These are phyloP conservation scores for Plagiodera versicolora DNA, from an alignment of 2,888 invertebrate genomes.

Conservation along the genomic window DNA sequence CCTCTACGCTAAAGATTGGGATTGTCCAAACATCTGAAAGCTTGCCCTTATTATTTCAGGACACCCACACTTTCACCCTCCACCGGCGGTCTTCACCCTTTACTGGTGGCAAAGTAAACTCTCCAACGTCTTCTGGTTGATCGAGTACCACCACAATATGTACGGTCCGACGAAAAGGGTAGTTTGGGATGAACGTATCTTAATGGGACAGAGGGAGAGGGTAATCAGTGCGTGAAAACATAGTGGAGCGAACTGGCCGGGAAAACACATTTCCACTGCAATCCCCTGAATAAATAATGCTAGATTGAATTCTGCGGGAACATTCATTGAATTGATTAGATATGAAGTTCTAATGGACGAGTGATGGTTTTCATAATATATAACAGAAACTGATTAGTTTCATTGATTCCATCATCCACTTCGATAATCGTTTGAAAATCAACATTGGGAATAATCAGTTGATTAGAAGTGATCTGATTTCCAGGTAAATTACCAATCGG, in stretches of 20 bases:
- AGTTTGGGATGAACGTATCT: neutral
- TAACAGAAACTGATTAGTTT: too few species aligned
- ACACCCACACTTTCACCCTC: neutral
- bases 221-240: slow-evolving; percentile 13
- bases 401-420: too few species aligned
- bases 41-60: neutral
- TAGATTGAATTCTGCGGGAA: neutral
- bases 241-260: slow-evolving; percentile 12
- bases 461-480: too few species aligned
- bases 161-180: neutral
- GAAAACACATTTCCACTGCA: slow-evolving; percentile 15
- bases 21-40: neutral
- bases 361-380: neutral
- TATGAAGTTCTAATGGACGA: neutral
- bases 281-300: slow-evolving; percentile 13
- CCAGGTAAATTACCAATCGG: too few species aligned
- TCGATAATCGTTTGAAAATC: too few species aligned
- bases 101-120: neutral
- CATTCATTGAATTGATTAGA: slow-evolving; percentile 7
- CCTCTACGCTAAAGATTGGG: neutral
- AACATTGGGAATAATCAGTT: too few species aligned
- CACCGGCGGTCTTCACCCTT: neutral
- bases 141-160: slow-evolving; percentile 1
- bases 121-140: neutral
- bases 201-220: neutral